These are phyloP conservation scores for Pimephales promelas DNA, from an alignment of 2,113 vertebrate genomes.

Conservation along the genomic window DNA sequence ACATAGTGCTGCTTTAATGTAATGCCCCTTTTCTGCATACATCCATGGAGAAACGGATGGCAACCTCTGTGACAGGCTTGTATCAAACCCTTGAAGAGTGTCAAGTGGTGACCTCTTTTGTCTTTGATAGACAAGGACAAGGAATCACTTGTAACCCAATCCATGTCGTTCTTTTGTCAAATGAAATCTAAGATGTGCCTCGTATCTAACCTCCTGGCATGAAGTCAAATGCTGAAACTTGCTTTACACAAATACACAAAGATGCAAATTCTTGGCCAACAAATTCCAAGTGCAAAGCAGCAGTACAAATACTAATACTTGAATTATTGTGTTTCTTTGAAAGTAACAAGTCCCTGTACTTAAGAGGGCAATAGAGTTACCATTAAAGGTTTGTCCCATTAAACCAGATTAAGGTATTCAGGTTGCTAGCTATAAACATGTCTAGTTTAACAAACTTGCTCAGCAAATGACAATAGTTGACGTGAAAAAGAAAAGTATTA, in stretches of 20 bases:
- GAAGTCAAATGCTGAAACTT: not conserved
- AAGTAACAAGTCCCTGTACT: not conserved
- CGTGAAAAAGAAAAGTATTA: not conserved
- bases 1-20: too few relatives aligned
- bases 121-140: conserved; percentile 20
- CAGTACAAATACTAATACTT: not conserved
- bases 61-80: not conserved
- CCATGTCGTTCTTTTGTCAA: conserved; percentile 6
- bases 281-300: not conserved
- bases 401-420: not conserved
- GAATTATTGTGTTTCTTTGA: not conserved
- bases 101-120: not conserved
- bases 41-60: not conserved
- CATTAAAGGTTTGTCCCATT: not conserved
- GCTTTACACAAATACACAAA: not conserved
- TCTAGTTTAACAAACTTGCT: not conserved
- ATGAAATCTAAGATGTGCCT: conserved; percentile 24
- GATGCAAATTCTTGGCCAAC: not conserved
- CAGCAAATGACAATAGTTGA: not conserved
- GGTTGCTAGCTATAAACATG: too few relatives aligned
- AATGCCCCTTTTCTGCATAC: not conserved
- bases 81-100: conserved; percentile 18
- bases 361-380: not conserved
- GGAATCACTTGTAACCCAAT: conserved; percentile 30
- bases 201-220: not conserved